Percentiles rank a stretch among this genome's conserved stretches.
Conservation (phyloP, 2,888 invertebrate species). For the Hypselothyrea guttata region DNA sequence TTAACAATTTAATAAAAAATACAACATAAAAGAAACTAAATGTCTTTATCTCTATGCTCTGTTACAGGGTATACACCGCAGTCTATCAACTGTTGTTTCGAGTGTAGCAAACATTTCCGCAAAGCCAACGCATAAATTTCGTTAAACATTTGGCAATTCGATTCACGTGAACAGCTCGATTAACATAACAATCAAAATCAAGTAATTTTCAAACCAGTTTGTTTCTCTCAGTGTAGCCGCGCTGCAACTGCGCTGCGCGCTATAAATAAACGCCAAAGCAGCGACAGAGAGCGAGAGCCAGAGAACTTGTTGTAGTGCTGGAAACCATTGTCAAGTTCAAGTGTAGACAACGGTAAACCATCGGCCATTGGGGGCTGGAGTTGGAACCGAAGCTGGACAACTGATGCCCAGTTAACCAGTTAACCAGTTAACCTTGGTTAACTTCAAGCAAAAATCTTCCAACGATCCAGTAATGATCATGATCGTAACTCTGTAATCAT, state of each 20-base stretch:
- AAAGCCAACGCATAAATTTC: slow-evolving; percentile 32
- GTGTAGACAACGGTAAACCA: slow-evolving; percentile 48
- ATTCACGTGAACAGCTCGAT: slow-evolving; percentile 34
- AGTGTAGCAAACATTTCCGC: slow-evolving; percentile 31
- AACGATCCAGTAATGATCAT: slow-evolving; percentile 24
- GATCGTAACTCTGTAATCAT: slow-evolving; percentile 17
- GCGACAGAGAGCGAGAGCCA: background rate
- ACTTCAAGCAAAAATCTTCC: slow-evolving; percentile 53
- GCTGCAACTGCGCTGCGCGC: no score
- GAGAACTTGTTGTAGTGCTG: background rate
- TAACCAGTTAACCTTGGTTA: slow-evolving; percentile 59
- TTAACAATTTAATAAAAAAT: slow-evolving; percentile 1
- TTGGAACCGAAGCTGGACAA: background rate
- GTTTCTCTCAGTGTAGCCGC: slow-evolving; percentile 3
- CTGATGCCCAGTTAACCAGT: slow-evolving; percentile 37
- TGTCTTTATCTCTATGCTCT: background rate
- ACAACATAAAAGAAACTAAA: slow-evolving; percentile 24
- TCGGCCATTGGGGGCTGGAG: slow-evolving; percentile 6
- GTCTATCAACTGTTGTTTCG: background rate
- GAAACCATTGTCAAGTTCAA: slow-evolving; percentile 49
- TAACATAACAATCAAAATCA: slow-evolving; percentile 27
- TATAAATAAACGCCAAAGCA: slow-evolving; percentile 11
- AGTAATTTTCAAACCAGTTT: slow-evolving; percentile 1
- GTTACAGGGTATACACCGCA: no score
- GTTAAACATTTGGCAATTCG: background rate